Base-by-base conservation (phyloP, 2,113 vertebrate species). In the Balaenoptera acutorostrata region DNA sequence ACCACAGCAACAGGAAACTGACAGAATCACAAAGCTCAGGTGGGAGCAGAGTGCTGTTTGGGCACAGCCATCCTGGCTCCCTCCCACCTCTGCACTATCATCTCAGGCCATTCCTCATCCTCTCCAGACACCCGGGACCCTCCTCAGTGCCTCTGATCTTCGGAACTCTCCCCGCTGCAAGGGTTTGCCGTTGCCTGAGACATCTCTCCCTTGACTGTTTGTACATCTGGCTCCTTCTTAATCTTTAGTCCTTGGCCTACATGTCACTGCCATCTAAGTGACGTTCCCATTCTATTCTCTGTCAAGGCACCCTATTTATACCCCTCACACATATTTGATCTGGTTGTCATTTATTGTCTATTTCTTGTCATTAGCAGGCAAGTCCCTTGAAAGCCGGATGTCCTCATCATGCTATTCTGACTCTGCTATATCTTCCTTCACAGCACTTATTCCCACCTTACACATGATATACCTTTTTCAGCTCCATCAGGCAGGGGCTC, bases 81-180 rank as follows among this genome's bases (percentile, higher is more conserved):
- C 1, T 11, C 7, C 12, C 2, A 4, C 5, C 8, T 23, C 46
- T 2, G 8, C 3, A 3, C 29, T 18, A 0, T 3, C 12, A 3
- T 25, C 63, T 82, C 23, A 14, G 8, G 8, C 46, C 13, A 0
- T 13, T 6, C 17, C 21, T 23, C 36, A 10, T 10, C 8, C 4
- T 39, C 23, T 36, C 29, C 36, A 25, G 39, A 29, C 66, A 20
- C 27, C 46, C 0, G 18, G 33, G 52, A 1, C 71, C 80, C 41
- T 55, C 52, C 75, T 44, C 6, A 17, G 27, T 14, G 7, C 52
- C 61, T 66, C 52, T 2, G 33, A 33, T 46, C 69, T 57, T 44
- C 2, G 0, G 21, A 69, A 8, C 69, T 46, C 83, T 52, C 1
- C 46, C 18, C 2, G 17, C 20, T 1, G 17, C 59, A 61, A 46